Percentiles rank a stretch among this genome's conserved stretches.
Conservation (phyloP, 2,797 vertebrate species). For the Peromyscus nudipes region DNA sequence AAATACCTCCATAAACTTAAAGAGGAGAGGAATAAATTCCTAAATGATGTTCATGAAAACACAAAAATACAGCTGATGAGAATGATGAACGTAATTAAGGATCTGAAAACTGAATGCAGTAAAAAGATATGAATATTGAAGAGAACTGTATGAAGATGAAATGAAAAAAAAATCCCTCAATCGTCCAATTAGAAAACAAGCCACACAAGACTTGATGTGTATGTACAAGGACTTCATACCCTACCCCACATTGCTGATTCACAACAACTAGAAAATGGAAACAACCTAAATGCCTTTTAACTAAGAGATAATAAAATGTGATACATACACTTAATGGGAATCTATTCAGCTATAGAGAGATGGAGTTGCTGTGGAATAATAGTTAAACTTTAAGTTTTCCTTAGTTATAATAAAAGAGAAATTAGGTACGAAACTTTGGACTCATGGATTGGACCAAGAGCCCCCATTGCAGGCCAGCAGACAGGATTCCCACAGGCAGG, state of each 20-base stretch:
- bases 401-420: too few species aligned
- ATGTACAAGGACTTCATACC: background rate
- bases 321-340: background rate
- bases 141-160: background rate
- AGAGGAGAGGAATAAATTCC: background rate
- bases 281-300: background rate
- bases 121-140: background rate
- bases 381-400: too few species aligned
- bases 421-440: too few species aligned
- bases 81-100: background rate
- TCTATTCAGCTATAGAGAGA: background rate
- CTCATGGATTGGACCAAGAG: too few species aligned
- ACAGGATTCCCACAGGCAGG: too few species aligned
- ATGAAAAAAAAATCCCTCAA: background rate
- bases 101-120: background rate
- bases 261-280: background rate
- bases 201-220: background rate
- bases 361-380: too few species aligned
- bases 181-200: background rate
- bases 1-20: background rate
- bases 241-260: background rate
- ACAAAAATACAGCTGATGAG: background rate
- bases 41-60: background rate
- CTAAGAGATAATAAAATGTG: background rate
- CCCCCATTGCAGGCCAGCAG: too few species aligned